A percentile compares a stretch with the other conserved stretches of the same genome.
phyloP scores from a whole-genome alignment of 2,113 vertebrate species.

The Setophaga kirtlandii region DNA sequence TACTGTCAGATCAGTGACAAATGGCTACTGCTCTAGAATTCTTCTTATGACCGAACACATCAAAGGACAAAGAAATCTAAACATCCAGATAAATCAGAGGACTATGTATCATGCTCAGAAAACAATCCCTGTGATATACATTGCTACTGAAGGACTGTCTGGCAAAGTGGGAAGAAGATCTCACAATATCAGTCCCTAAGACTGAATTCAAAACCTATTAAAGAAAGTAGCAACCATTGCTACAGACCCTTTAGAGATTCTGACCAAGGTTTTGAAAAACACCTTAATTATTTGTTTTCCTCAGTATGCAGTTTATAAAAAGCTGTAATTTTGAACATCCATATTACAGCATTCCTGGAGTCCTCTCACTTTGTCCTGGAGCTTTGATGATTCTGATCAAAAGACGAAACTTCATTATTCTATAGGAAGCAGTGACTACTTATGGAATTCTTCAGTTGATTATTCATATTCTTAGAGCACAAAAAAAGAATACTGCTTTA shows the following conservation, averaged over 20 bases:
- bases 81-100: background rate
- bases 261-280: background rate
- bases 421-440: background rate
- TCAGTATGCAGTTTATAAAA: background rate
- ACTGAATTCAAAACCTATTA: background rate
- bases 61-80: background rate
- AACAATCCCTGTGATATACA: background rate
- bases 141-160: background rate
- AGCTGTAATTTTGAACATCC: background rate
- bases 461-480: background rate
- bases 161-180: background rate
- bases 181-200: background rate
- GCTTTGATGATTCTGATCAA: background rate
- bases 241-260: background rate
- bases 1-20: background rate
- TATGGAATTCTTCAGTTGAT: background rate
- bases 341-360: background rate
- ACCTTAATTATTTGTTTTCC: background rate
- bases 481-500: background rate
- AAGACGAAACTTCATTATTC: background rate
- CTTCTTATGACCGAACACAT: background rate
- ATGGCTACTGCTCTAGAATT: background rate
- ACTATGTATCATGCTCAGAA: background rate
- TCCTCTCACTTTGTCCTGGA: background rate
- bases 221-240: background rate